Evolutionary conservation across 2,888 invertebrate species (phyloP).

Genomic region (Nomada ruficornis): DNA sequence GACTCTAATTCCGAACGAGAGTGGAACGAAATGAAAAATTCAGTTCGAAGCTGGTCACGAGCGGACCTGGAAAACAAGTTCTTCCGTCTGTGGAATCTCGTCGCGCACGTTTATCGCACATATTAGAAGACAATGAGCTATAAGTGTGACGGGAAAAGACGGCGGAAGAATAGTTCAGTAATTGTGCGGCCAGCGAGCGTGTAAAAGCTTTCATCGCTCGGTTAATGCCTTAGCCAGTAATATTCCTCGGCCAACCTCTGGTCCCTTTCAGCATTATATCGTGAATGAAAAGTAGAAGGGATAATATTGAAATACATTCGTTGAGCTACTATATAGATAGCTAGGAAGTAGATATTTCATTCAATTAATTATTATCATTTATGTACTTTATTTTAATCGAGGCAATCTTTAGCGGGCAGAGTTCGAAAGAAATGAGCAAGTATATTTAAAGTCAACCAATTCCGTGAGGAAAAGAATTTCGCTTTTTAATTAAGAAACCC

Average conservation of each 20-base stretch:
- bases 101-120: background rate
- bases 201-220: constrained; percentile 47
- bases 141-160: constrained; percentile 16
- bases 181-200: constrained; percentile 21
- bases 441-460: constrained; percentile 2
- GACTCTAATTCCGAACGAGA: constrained; percentile 21
- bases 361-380: no score
- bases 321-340: no score
- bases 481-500: background rate
- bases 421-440: background rate
- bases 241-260: constrained; percentile 20
- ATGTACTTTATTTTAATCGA: no score
- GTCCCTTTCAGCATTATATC: constrained; percentile 2
- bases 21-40: constrained; percentile 43
- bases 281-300: background rate
- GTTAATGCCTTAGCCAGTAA: constrained; percentile 28
- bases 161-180: constrained; percentile 40
- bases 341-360: no score
- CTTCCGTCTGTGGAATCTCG: constrained; percentile 10
- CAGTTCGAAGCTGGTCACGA: constrained; percentile 7
- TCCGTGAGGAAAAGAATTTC: background rate
- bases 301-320: no score
- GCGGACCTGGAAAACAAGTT: background rate
- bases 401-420: no score
- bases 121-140: constrained; percentile 32